A percentile compares a stretch with the other conserved stretches of the same genome.
phyloP scores from a whole-genome alignment of 2,113 vertebrate genomes.

The Neomonachus schauinslandi region DNA sequence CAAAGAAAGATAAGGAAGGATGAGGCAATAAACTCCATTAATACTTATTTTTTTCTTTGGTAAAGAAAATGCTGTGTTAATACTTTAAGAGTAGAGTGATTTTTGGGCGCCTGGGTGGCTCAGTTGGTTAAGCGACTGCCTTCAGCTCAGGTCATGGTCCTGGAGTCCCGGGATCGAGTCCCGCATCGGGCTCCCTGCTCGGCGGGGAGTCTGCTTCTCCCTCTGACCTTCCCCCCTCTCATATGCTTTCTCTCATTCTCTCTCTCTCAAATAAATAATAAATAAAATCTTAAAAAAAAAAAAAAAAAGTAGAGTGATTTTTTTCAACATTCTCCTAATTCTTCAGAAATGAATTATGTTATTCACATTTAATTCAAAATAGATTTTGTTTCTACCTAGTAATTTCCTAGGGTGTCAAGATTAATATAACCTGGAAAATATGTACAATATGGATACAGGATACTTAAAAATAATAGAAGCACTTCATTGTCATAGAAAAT shows the following conservation, averaged over 20 bases:
- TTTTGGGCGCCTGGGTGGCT: no score
- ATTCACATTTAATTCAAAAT: conserved; percentile 12
- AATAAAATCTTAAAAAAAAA: no score
- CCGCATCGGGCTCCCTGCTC: no score
- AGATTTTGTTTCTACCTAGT: neutral
- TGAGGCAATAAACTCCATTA: neutral
- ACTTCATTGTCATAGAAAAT: neutral
- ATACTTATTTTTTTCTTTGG: neutral
- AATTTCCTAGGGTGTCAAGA: neutral
- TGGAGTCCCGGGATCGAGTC: no score
- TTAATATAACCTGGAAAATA: neutral
- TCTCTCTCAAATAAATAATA: no score
- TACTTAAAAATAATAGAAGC: neutral
- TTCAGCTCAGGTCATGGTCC: no score
- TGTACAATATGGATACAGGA: neutral
- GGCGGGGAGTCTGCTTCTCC: no score
- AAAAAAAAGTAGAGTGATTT: conserved; percentile 8
- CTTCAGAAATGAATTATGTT: neutral
- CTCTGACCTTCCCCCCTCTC: no score
- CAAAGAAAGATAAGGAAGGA: neutral
- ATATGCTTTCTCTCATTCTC: no score
- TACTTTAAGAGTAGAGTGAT: neutral
- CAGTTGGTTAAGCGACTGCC: no score
- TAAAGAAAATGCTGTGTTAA: neutral
- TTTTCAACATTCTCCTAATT: neutral